phyloP scores from a whole-genome alignment of 2,797 vertebrate species.

The Huso huso region DNA sequence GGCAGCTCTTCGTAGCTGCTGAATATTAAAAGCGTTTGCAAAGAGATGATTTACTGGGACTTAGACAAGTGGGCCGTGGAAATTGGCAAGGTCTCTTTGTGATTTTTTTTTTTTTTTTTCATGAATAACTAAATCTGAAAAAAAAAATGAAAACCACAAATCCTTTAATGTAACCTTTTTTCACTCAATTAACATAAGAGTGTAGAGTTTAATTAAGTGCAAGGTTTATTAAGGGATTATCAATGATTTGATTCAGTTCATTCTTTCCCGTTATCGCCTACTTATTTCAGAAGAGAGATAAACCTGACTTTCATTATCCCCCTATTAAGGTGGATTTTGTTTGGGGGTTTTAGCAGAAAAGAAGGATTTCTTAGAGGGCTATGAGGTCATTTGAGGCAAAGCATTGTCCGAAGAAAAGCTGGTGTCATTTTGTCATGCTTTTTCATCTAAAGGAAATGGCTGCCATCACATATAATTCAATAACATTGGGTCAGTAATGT shows the following conservation, averaged over 20 bases:
- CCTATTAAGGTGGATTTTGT: conserved; percentile 17
- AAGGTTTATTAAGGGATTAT: conserved; percentile 52
- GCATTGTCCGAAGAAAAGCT: too few species aligned
- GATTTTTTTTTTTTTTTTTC: too few species aligned
- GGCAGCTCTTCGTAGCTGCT: not conserved
- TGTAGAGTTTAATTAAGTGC: conserved; percentile 55
- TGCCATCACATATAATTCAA: too few species aligned
- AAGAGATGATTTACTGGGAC: not conserved
- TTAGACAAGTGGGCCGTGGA: not conserved
- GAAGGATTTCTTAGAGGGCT: too few species aligned
- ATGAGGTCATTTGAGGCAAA: too few species aligned
- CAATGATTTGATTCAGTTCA: conserved; percentile 22
- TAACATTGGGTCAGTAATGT: too few species aligned
- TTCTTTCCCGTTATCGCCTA: conserved; percentile 15
- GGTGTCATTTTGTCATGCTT: too few species aligned
- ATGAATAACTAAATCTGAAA: too few species aligned
- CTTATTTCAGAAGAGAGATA: conserved; percentile 24
- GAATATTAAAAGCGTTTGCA: conserved; percentile 17
- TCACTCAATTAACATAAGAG: conserved; percentile 62
- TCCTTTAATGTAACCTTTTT: conserved; percentile 55
- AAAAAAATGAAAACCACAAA: too few species aligned
- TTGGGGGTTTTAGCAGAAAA: conserved; percentile 29
- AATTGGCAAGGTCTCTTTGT: too few species aligned
- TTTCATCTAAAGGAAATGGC: too few species aligned
- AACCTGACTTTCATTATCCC: conserved; percentile 17